Percentiles rank a stretch among this genome's conserved stretches.
Evolutionary conservation across 2,113 vertebrate species (phyloP).

Genomic region (Sinosuthora webbiana): DNA sequence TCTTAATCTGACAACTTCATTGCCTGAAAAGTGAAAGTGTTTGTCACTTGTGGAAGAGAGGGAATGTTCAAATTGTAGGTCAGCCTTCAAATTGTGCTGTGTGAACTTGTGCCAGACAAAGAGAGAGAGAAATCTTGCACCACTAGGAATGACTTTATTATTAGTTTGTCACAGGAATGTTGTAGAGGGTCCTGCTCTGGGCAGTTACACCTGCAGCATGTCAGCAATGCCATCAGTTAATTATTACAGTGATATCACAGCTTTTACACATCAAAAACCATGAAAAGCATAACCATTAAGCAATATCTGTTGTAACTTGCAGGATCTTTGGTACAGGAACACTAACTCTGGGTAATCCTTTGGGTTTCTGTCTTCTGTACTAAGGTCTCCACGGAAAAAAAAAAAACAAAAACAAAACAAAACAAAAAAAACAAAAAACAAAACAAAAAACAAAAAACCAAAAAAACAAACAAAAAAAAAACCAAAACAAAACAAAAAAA

Average conservation of each 20-base stretch:
- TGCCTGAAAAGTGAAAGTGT: neutral
- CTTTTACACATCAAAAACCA: neutral
- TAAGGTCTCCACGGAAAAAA: neutral
- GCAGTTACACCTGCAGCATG: neutral
- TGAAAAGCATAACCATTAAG: neutral
- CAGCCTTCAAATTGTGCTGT: neutral
- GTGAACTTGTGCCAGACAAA: neutral
- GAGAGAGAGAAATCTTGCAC: neutral
- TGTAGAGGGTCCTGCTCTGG: neutral
- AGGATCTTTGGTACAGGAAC: neutral
- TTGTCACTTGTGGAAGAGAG: neutral
- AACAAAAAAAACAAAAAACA: too few relatives aligned
- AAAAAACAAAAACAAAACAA: too few relatives aligned
- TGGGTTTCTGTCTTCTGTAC: neutral
- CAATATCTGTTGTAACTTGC: neutral
- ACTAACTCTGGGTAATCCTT: neutral
- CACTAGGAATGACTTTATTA: fast-evolving
- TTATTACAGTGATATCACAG: neutral
- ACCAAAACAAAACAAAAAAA: too few relatives aligned
- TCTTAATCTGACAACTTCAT: fast-evolving
- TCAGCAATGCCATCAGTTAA: neutral
- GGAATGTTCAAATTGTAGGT: neutral
- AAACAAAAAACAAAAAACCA: too few relatives aligned
- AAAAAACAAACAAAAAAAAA: too few relatives aligned
- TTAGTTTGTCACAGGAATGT: neutral